phyloP scores from a whole-genome alignment of 2,888 invertebrate species.

The Nasonovia ribisnigri region DNA sequence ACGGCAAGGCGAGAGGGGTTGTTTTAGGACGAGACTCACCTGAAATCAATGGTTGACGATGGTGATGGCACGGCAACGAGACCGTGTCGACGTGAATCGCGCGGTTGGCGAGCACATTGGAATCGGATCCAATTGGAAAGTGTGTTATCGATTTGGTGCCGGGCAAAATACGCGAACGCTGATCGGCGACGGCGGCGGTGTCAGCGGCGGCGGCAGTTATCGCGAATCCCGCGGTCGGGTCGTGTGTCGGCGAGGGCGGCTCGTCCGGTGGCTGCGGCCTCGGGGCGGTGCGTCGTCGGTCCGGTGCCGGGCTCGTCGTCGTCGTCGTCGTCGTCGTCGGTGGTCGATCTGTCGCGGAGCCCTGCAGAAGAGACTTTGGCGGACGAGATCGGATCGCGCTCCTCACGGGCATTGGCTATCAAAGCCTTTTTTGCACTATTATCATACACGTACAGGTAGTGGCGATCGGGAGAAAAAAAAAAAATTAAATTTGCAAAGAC shows the following conservation, averaged over 20 bases:
- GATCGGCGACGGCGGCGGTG: not conserved
- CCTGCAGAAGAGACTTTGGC: not conserved
- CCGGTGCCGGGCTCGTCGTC: not conserved
- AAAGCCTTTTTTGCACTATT: constrained; percentile 25
- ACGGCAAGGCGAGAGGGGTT: not conserved
- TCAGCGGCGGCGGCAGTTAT: not conserved
- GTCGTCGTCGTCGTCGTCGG: not conserved
- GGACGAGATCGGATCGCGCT: not conserved
- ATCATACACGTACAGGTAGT: constrained; percentile 44
- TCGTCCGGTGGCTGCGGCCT: not conserved
- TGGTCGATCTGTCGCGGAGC: not conserved
- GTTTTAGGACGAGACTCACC: constrained; percentile 10
- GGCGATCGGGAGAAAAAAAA: constrained; percentile 4
- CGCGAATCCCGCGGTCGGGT: not conserved
- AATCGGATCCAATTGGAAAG: not conserved
- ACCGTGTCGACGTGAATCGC: constrained; percentile 16
- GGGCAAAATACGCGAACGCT: not conserved
- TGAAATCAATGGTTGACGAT: constrained; percentile 49
- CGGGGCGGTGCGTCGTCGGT: not conserved
- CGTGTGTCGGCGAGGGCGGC: not conserved
- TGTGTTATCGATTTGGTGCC: constrained; percentile 16
- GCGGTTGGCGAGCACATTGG: not conserved
- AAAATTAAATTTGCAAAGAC: constrained; percentile 13
- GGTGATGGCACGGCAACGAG: constrained; percentile 15
- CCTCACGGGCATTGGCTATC: constrained; percentile 27